Conservation (phyloP, 2,888 invertebrate species). For the Synanthedon formicaeformis region DNA sequence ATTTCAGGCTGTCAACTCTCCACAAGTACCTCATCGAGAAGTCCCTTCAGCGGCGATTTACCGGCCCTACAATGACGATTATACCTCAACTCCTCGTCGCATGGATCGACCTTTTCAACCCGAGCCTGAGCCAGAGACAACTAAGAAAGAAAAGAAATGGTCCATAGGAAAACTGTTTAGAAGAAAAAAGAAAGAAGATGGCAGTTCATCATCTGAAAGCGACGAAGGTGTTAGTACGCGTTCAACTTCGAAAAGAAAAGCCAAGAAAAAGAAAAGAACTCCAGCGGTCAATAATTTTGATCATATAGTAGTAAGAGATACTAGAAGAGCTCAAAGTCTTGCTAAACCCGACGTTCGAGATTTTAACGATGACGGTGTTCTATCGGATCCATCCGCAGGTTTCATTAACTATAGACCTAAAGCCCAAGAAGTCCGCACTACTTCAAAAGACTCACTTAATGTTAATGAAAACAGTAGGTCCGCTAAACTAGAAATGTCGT, state of each 20-base stretch:
- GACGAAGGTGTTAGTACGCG: conserved; percentile 55
- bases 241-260: conserved; percentile 51
- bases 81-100: conserved; percentile 43
- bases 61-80: conserved; percentile 55
- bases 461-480: conserved; percentile 48
- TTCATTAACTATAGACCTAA: conserved; percentile 55
- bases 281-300: conserved; percentile 73
- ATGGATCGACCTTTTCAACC: conserved; percentile 38
- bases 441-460: conserved; percentile 49
- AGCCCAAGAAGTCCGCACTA: conserved; percentile 39
- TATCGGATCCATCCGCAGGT: conserved; percentile 71
- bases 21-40: conserved; percentile 58
- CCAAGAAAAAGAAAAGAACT: conserved; percentile 66
- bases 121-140: conserved; percentile 47
- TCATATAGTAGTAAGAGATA: conserved; percentile 73
- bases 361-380: conserved; percentile 61
- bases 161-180: conserved; percentile 83
- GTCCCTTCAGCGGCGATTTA: conserved; percentile 37
- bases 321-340: conserved; percentile 61
- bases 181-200: conserved; percentile 78
- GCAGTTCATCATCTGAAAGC: conserved; percentile 68
- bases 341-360: conserved; percentile 49
- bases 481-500: conserved; percentile 60
- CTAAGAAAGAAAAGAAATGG: conserved; percentile 80
- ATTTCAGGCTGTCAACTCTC: conserved; percentile 67